A percentile compares a stretch with the other conserved stretches of the same genome.
Evolutionary conservation across 2,113 vertebrate genomes (phyloP).

Genomic region (Blennius ocellaris): DNA sequence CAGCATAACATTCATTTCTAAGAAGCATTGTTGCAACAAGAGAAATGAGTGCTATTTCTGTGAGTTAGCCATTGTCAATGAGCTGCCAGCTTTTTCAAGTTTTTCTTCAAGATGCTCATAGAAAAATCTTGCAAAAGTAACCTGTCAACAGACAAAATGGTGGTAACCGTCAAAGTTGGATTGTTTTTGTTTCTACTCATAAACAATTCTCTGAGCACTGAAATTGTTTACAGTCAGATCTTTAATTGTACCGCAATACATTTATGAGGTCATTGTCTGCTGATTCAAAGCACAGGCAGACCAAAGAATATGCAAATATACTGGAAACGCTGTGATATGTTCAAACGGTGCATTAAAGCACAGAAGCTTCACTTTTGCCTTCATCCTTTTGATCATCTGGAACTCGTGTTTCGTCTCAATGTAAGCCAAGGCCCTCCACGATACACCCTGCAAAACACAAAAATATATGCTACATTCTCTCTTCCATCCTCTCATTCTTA

Average conservation of each 20-base stretch:
- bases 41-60: too few species aligned
- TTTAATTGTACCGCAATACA: constrained; percentile 10
- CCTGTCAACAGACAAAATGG: constrained; percentile 9
- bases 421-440: constrained; percentile 74
- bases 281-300: constrained; percentile 22
- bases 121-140: background rate
- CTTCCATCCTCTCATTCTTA: constrained; percentile 8
- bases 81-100: too few species aligned
- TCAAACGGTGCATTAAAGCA: constrained; percentile 52
- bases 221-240: constrained; percentile 19
- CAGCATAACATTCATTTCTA: too few species aligned
- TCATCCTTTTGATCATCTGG: constrained; percentile 73
- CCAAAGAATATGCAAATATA: constrained; percentile 65
- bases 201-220: background rate
- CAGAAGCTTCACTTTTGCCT: constrained; percentile 47
- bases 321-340: constrained; percentile 51
- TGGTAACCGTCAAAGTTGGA: background rate
- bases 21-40: too few species aligned
- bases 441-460: constrained; percentile 44
- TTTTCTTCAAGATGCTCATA: too few species aligned
- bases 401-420: constrained; percentile 62
- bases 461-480: constrained; percentile 30
- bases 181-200: background rate
- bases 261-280: constrained; percentile 40
- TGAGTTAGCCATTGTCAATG: too few species aligned